Evolutionary conservation across 2,888 invertebrate species (phyloP), one percentile per base, ranked within the genome.

Genomic region (Drosophila formosana): DNA sequence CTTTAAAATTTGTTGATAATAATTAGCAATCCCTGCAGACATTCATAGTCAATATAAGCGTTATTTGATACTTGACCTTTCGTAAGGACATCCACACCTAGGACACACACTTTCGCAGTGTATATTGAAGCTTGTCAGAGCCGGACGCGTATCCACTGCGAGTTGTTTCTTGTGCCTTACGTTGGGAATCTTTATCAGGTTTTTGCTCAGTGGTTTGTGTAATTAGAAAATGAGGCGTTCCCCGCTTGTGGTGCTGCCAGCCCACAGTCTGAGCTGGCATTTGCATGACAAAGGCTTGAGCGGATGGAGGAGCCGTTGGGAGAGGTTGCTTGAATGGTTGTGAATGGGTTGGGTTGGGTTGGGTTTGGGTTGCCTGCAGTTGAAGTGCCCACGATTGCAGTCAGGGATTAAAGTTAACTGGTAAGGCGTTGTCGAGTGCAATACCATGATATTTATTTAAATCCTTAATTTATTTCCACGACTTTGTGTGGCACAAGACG

Each of bases 191-290:
- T 64, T 69, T 74, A 68, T 73, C 75, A 49, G 45, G 51, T 26
- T 71, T 46, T 68, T 43, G 62, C 53, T 64, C 56, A 64, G 57
- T 73, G 69, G 64, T 41, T 70, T 71, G 78, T 68, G 57, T 82
- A 88, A 89, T 89, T 88, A 88, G 74, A 85, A 68, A 61, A 62
- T 28, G 61, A 47, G 68, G 52, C 51, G 58, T 51, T 34, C 47
- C 47, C 55, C 55, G 41, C 43, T 72, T 52, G 67, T 56, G 56
- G 49, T 34, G 49, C 49, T n/a, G 32, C 41, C 65, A n/a, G 47
- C 13, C 34, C 25, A 13, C 6, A 30, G 39, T 32, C 11, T 50
- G 56, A 23, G 18, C 9, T 53, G 52, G 46, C 47, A 78, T 86
- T 88, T 73, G 74, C 86, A 78, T 85, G 53, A 51, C 69, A 79